A percentile compares a stretch with the other conserved stretches of the same genome.
Evolutionary conservation across 2,888 invertebrate species (phyloP).

Genomic region (Unio delphinus): DNA sequence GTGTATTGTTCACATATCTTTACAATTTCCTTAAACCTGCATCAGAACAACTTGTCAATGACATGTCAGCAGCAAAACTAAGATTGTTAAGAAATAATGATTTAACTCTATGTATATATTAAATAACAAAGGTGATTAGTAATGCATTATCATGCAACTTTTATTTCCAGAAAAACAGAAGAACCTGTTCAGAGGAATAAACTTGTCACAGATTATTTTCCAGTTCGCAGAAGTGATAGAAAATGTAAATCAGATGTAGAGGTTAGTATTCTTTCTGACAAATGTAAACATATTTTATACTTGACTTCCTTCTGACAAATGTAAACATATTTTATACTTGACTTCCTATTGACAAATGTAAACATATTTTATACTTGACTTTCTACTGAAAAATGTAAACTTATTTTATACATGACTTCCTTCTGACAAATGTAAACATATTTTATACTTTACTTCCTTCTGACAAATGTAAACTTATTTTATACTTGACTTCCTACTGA

Average conservation of each 20-base stretch:
- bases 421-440: too few relatives aligned
- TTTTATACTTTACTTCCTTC: too few relatives aligned
- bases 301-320: background rate
- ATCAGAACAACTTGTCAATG: too few relatives aligned
- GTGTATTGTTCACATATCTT: too few relatives aligned
- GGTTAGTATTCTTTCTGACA: constrained; percentile 32
- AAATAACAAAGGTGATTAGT: background rate
- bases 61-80: too few relatives aligned
- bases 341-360: background rate
- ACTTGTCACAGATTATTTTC: constrained; percentile 60
- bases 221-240: constrained; percentile 60
- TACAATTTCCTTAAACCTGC: too few relatives aligned
- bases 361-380: background rate
- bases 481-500: too few relatives aligned
- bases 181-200: constrained; percentile 31
- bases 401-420: too few relatives aligned
- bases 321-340: background rate
- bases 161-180: constrained; percentile 19
- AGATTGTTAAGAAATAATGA: too few relatives aligned
- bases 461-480: too few relatives aligned
- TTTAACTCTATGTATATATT: background rate
- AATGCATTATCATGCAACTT: background rate
- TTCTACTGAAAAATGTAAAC: too few relatives aligned
- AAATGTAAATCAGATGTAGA: constrained; percentile 53
- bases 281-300: background rate